Percentiles rank a stretch among this genome's conserved stretches.
These are phyloP conservation scores for Meles meles DNA, from an alignment of 2,113 vertebrate genomes.

Conservation along the genomic window DNA sequence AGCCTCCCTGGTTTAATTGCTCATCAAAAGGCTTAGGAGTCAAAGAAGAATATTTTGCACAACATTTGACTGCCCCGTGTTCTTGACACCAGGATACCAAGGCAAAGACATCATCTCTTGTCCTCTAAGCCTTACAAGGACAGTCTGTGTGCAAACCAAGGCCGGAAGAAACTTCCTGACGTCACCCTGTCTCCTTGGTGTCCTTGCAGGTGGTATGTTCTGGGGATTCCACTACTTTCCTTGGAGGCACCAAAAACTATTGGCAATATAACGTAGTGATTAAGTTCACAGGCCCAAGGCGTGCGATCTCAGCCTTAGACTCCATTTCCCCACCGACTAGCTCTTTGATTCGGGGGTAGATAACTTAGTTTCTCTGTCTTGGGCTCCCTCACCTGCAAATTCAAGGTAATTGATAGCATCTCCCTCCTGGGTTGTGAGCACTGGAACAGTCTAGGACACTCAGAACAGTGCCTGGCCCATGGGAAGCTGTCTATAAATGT, in stretches of 20 bases:
- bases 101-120: background rate
- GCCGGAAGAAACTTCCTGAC: background rate
- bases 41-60: background rate
- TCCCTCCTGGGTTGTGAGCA: background rate
- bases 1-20: conserved; percentile 14
- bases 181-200: background rate
- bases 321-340: background rate
- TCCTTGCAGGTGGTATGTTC: background rate
- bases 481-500: background rate
- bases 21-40: conserved; percentile 36
- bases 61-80: conserved; percentile 4
- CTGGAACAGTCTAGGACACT: background rate
- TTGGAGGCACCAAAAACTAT: background rate
- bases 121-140: conserved; percentile 24
- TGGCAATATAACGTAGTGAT: background rate
- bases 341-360: background rate
- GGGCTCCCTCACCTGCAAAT: background rate
- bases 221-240: background rate
- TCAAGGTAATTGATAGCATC: background rate
- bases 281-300: background rate
- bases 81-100: background rate
- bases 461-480: background rate
- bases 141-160: background rate
- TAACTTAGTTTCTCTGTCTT: background rate
- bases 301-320: background rate